phyloP scores from a whole-genome alignment of 2,797 vertebrate genomes.

The Typhlichthys subterraneus region DNA sequence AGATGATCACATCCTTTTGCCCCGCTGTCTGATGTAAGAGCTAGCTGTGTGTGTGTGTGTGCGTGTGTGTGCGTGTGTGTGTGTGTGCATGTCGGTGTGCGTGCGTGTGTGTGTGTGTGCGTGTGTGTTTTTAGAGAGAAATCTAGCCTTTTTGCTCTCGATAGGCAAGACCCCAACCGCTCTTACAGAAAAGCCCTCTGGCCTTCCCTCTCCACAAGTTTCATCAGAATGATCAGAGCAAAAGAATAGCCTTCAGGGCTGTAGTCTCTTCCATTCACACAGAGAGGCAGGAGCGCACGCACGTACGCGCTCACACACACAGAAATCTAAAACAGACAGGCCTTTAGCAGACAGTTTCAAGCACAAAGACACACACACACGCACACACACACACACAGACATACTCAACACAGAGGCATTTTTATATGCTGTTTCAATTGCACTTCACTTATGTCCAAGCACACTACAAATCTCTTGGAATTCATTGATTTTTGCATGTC shows the following conservation, averaged over 20 bases:
- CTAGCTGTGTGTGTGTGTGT: constrained; percentile 25
- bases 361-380: constrained; percentile 27
- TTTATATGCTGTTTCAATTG: constrained; percentile 60
- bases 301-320: constrained; percentile 2
- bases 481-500: constrained; percentile 69
- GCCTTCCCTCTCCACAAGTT: constrained; percentile 71
- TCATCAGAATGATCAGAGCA: constrained; percentile 73
- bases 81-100: constrained; percentile 9
- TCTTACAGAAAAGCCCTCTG: constrained; percentile 73
- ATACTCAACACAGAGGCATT: constrained; percentile 40
- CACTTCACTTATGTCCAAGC: constrained; percentile 66
- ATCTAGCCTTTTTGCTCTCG: constrained; percentile 50
- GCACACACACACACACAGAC: constrained; percentile 37
- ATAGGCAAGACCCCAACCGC: constrained; percentile 60
- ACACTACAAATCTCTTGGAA: constrained; percentile 62
- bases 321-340: background rate
- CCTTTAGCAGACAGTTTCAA: background rate
- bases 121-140: constrained; percentile 51
- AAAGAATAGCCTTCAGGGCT: constrained; percentile 73
- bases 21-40: constrained; percentile 70
- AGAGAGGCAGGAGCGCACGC: constrained; percentile 49
- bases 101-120: constrained; percentile 29
- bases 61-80: too few species aligned
- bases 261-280: constrained; percentile 59
- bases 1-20: constrained; percentile 63